These are phyloP conservation scores for Lasioglossum malachurum DNA, from an alignment of 2,888 invertebrate species.

Conservation along the genomic window DNA sequence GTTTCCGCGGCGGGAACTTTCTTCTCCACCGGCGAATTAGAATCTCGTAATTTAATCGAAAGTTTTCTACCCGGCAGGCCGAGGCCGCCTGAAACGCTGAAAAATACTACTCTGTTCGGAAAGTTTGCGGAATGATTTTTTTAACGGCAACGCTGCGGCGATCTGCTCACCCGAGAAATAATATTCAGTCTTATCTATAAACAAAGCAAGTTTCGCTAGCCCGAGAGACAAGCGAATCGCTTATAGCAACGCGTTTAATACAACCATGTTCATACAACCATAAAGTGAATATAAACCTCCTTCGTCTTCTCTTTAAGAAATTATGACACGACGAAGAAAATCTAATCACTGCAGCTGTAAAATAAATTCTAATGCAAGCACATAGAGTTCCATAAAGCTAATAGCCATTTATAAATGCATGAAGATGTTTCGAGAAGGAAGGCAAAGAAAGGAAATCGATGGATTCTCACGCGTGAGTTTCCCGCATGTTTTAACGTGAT, in stretches of 20 bases:
- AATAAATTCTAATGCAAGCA: no score
- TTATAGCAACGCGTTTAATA: background rate
- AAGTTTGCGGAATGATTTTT: constrained; percentile 1
- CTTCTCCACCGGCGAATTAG: constrained; percentile 42
- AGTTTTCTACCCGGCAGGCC: constrained; percentile 30
- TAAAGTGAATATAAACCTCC: no score
- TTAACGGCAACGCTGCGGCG: no score
- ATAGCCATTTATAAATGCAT: no score
- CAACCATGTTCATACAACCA: background rate
- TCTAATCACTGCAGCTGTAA: no score
- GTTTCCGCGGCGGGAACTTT: constrained; percentile 42
- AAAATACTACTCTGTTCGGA: constrained; percentile 17
- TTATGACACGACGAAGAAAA: no score
- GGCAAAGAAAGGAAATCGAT: no score
- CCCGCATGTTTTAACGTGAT: background rate
- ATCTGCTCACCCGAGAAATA: background rate
- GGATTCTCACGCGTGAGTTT: background rate
- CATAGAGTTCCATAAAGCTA: no score
- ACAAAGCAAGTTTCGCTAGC: background rate
- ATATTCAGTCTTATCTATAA: background rate
- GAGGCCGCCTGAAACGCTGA: constrained; percentile 21
- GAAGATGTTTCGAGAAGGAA: no score
- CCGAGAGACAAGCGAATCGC: background rate
- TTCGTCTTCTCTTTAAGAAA: no score
- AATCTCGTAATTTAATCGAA: constrained; percentile 52